Evolutionary conservation across 2,888 invertebrate genomes (phyloP).

Genomic region (Ptychoptera contaminata): DNA sequence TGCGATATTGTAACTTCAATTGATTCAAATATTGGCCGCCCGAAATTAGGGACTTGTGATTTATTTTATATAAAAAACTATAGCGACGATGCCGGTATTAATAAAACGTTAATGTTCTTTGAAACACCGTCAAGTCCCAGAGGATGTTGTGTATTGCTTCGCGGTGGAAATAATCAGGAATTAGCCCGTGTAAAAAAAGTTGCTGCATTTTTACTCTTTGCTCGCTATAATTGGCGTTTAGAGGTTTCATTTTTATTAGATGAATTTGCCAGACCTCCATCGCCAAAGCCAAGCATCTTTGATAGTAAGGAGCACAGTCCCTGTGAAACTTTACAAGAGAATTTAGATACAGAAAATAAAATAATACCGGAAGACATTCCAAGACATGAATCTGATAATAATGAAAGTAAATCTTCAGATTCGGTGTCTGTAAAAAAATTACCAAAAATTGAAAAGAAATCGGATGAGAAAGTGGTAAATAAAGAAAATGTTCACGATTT

Average conservation of each 20-base stretch:
- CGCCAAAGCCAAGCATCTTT: conserved; percentile 35
- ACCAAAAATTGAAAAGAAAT: conserved; percentile 19
- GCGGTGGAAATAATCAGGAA: conserved; percentile 67
- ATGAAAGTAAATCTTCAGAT: not conserved
- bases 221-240: conserved; percentile 79
- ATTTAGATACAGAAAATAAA: conserved; percentile 2
- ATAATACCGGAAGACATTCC: conserved; percentile 14
- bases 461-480: conserved; percentile 38
- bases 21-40: conserved; percentile 70
- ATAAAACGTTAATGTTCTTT: conserved; percentile 84
- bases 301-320: conserved; percentile 26
- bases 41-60: conserved; percentile 69
- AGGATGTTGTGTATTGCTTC: conserved; percentile 73
- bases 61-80: conserved; percentile 58
- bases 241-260: conserved; percentile 84
- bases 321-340: conserved; percentile 11
- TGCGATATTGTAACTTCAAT: conserved; percentile 77
- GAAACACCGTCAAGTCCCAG: conserved; percentile 76
- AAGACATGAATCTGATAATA: conserved; percentile 11
- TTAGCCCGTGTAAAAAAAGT: conserved; percentile 70
- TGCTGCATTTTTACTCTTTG: conserved; percentile 62
- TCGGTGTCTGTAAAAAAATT: not conserved
- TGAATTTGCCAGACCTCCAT: conserved; percentile 63
- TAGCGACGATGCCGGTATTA: conserved; percentile 36
- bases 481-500: conserved; percentile 42